Percentiles rank a stretch among this genome's conserved stretches.
Conservation (phyloP, 2,113 vertebrate genomes). For the Pimephales promelas region DNA sequence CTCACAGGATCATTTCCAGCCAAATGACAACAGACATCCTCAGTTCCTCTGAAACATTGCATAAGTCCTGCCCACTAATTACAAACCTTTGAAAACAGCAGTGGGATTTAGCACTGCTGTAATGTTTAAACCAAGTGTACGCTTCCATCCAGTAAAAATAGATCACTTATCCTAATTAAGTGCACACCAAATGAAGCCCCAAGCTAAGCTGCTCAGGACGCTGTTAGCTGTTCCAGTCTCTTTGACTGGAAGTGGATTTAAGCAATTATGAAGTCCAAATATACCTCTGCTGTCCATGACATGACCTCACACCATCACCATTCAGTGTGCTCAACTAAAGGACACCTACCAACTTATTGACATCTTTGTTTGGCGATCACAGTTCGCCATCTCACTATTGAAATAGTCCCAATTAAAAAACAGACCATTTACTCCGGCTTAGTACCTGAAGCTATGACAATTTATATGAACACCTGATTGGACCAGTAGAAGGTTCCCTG, state of each 20-base stretch:
- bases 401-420: not conserved
- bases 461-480: not conserved
- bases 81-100: not conserved
- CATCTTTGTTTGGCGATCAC: not conserved
- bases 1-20: not conserved
- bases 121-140: slow-evolving; percentile 2
- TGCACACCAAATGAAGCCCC: slow-evolving; percentile 41
- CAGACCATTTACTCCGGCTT: not conserved
- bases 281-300: slow-evolving; percentile 48
- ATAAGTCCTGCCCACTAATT: not conserved
- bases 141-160: slow-evolving; percentile 39
- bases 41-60: not conserved
- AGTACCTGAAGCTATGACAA: not conserved
- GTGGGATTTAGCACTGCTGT: not conserved
- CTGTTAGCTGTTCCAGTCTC: slow-evolving; percentile 66
- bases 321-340: slow-evolving; percentile 16
- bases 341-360: not conserved
- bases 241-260: slow-evolving; percentile 67
- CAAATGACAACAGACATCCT: not conserved
- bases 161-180: slow-evolving; percentile 53
- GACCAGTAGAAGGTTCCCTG: not conserved
- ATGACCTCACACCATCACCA: slow-evolving; percentile 39
- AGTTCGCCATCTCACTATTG: not conserved
- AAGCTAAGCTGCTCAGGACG: slow-evolving; percentile 57
- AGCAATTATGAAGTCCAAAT: slow-evolving; percentile 70